These are phyloP conservation scores for Phenacoccus solenopsis DNA, from an alignment of 1,140 invertebrate genomes.

Conservation along the genomic window DNA sequence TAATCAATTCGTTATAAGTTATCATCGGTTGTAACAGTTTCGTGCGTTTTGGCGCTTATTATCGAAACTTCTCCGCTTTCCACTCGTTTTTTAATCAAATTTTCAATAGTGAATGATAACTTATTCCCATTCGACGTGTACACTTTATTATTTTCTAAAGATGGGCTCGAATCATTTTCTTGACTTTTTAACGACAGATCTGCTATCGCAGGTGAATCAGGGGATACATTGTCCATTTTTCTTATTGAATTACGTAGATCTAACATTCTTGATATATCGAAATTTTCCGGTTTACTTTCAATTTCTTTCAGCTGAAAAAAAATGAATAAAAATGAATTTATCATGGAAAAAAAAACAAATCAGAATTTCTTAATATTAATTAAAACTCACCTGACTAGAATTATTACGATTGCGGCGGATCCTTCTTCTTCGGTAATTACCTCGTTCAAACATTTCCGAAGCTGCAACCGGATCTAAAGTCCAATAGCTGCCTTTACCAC, in stretches of 20 bases:
- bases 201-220: neutral
- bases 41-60: neutral
- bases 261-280: conserved; percentile 5
- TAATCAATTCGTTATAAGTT: neutral
- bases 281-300: neutral
- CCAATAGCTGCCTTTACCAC: conserved; percentile 96
- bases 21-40: neutral
- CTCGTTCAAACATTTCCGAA: conserved; percentile 98
- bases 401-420: conserved; percentile 23
- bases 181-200: neutral
- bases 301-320: neutral
- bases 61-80: conserved; percentile 6
- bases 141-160: neutral
- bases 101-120: conserved; percentile 2
- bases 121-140: conserved; percentile 11
- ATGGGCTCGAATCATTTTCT: neutral
- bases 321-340: neutral
- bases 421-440: conserved; percentile 35
- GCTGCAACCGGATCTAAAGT: conserved; percentile 83
- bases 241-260: neutral
- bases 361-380: neutral
- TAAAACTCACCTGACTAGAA: neutral
- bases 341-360: neutral
- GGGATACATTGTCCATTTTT: neutral
- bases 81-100: conserved; percentile 10